Base-by-base conservation (phyloP, 1,140 invertebrate species). In the Triops cancriformis region DNA sequence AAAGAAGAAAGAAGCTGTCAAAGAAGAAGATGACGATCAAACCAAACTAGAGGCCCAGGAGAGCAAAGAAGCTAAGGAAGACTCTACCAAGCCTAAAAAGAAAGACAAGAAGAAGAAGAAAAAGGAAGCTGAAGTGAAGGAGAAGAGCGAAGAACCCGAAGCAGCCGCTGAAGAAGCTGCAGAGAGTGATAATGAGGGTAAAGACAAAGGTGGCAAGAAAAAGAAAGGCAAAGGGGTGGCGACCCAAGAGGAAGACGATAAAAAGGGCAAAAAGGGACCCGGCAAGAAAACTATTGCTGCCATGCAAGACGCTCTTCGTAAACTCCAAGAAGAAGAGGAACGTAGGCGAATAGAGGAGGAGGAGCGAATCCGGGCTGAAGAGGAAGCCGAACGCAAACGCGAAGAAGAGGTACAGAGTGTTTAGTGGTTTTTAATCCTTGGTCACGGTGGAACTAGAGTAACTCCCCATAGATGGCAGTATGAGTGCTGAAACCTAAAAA, bases 271-370 rank as follows among this genome's bases (percentile, higher is more conserved):
- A 83, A 80, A 80, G 73, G 91, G 92, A 45, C 91, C 92, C 79
- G 89, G 89, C 18, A 93, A 86, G 80, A 92, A 93, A 81, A 89
- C 92, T 45, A 90, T 95, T 81, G 91, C 91, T 80, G 92, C 93
- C 26, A 96, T 96, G 92, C 93, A 96, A 85, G 94, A 95, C 84
- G 91, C 92, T 42, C 85, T 96, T 9, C 93, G 91, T 81, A 93
- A 93, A 84, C 86, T 93, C n/a, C 93, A 95, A 84, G 93, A 96
- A 84, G 93, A 95, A 82, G 94, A 96, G 84, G 83, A 84, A 77
- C 14, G 64, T 43, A 28, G 77, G 72, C 74, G 82, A 80, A 77
- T 80, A 51, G 78, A 85, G 81, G 81, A 85, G 73, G 82, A 81
- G 42, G 77, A 80, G 27, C 72, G 73, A 45, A 41, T 74, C 12